phyloP scores from a whole-genome alignment of 2,888 invertebrate species.

The Yponomeuta evonymella region DNA sequence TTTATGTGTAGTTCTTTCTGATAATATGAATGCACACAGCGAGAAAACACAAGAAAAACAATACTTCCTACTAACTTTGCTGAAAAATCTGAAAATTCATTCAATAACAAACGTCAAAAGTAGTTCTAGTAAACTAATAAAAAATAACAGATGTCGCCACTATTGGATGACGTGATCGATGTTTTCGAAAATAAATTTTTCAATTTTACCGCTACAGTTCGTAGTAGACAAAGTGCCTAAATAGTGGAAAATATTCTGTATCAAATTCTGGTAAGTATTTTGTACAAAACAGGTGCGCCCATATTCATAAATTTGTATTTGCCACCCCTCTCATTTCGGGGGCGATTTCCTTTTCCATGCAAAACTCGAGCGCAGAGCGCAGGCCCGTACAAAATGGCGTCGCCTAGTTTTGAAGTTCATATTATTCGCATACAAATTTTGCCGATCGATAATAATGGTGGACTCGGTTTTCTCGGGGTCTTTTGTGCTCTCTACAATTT shows the following conservation, averaged over 20 bases:
- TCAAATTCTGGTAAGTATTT: slow-evolving; percentile 19
- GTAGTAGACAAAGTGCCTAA: slow-evolving; percentile 27
- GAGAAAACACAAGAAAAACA: slow-evolving; percentile 8
- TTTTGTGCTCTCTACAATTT: slow-evolving; percentile 59
- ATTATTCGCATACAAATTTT: slow-evolving; percentile 64
- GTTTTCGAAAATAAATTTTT: slow-evolving; percentile 70
- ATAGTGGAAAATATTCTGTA: slow-evolving; percentile 34
- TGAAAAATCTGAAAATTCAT: not conserved
- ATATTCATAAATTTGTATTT: slow-evolving; percentile 34
- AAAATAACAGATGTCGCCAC: slow-evolving; percentile 50
- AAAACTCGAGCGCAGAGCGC: slow-evolving; percentile 74
- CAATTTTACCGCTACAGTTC: slow-evolving; percentile 49
- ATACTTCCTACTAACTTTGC: not conserved
- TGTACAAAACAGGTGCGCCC: slow-evolving; percentile 9
- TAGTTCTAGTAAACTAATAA: slow-evolving; percentile 42
- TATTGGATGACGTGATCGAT: slow-evolving; percentile 58
- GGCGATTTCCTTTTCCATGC: slow-evolving; percentile 70
- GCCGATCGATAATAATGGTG: slow-evolving; percentile 81
- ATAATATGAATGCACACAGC: no score
- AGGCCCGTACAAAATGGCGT: slow-evolving; percentile 83
- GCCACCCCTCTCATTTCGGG: slow-evolving; percentile 64
- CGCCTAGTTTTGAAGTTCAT: slow-evolving; percentile 70
- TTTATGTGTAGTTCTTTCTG: no score
- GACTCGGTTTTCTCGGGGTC: slow-evolving; percentile 68
- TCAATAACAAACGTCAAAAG: slow-evolving; percentile 45